Conservation (phyloP, 2,113 vertebrate genomes). For the Channa argus region DNA sequence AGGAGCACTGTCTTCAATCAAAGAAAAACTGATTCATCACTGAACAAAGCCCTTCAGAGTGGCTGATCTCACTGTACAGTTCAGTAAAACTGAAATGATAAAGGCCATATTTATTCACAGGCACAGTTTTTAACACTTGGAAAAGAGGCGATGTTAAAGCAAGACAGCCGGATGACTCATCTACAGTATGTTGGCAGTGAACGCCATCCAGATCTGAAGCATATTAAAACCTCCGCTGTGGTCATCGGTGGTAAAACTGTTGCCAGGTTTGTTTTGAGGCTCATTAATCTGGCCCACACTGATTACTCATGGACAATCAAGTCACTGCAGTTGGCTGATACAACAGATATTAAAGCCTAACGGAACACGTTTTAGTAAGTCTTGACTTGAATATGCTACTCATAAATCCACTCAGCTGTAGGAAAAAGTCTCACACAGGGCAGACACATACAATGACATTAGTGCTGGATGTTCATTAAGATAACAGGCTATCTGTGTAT, state of each 20-base stretch:
- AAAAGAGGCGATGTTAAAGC: conserved; percentile 51
- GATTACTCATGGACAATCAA: conserved; percentile 56
- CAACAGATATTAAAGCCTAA: conserved; percentile 52
- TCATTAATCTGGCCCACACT: conserved; percentile 42
- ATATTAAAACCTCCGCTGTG: conserved; percentile 55
- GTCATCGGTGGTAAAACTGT: conserved; percentile 55
- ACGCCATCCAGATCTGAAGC: conserved; percentile 57
- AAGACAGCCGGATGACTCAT: conserved; percentile 59
- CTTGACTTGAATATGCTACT: conserved; percentile 47
- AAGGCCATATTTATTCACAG: conserved; percentile 44
- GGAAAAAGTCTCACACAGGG: conserved; percentile 59
- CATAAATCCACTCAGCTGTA: conserved; percentile 63
- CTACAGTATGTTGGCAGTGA: conserved; percentile 28
- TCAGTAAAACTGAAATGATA: conserved; percentile 52
- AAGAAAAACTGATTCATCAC: conserved; percentile 45
- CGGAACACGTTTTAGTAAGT: conserved; percentile 51
- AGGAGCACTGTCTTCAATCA: conserved; percentile 40
- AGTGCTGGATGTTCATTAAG: conserved; percentile 77
- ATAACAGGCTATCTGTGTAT: conserved; percentile 70
- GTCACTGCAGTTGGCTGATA: conserved; percentile 55
- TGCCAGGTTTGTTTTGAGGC: conserved; percentile 61
- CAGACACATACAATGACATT: conserved; percentile 71
- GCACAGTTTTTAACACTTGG: conserved; percentile 24
- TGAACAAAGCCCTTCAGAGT: conserved; percentile 51
- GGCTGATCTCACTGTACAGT: conserved; percentile 47